phyloP scores from a whole-genome alignment of 2,888 invertebrate species.

The Thyatira batis region DNA sequence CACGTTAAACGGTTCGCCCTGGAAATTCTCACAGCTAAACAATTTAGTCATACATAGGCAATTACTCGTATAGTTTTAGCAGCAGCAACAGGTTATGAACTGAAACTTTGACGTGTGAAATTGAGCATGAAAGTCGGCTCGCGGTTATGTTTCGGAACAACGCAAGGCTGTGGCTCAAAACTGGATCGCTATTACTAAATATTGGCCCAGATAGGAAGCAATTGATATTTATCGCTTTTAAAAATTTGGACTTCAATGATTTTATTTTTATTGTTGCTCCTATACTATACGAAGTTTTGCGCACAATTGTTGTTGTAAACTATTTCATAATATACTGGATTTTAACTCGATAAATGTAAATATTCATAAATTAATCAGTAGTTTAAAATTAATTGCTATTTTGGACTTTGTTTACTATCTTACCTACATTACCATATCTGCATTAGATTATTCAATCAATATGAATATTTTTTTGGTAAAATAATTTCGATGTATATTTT shows the following conservation, averaged over 20 bases:
- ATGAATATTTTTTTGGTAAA: too few relatives aligned
- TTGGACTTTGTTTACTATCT: too few relatives aligned
- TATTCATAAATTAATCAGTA: too few relatives aligned
- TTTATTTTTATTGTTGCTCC: constrained; percentile 12
- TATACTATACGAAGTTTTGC: constrained; percentile 16
- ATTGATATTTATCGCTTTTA: constrained; percentile 22
- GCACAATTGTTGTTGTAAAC: too few relatives aligned
- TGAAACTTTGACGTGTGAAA: constrained; percentile 40
- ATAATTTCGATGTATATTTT: too few relatives aligned
- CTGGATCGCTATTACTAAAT: constrained; percentile 36
- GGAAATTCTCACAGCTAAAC: constrained; percentile 13
- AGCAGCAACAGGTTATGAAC: constrained; percentile 29
- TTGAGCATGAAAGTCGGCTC: constrained; percentile 41
- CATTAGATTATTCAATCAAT: too few relatives aligned
- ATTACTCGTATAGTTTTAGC: constrained; percentile 14
- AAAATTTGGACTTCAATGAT: constrained; percentile 20
- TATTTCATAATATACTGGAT: too few relatives aligned
- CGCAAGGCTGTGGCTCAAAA: constrained; percentile 13
- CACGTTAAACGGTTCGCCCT: constrained; percentile 11
- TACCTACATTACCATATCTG: too few relatives aligned
- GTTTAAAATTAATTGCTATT: too few relatives aligned
- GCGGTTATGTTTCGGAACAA: constrained; percentile 28
- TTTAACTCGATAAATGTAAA: too few relatives aligned
- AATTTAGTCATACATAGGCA: constrained; percentile 33
- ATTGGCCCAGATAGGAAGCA: constrained; percentile 25